Conservation (phyloP, 1,140 invertebrate species). For the Homarus americanus region DNA sequence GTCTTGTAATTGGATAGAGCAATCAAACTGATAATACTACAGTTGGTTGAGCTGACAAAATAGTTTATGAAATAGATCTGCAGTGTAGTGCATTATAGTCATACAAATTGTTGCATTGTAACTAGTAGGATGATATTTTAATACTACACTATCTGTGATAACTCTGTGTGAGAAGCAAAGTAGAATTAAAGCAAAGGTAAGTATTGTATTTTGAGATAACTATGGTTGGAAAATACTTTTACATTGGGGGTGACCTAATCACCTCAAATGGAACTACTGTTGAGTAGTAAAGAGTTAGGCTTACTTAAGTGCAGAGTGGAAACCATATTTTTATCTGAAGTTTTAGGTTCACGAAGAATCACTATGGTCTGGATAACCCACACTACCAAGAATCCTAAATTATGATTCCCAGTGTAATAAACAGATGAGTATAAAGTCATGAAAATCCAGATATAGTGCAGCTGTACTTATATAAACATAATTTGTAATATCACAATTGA, state of each 20-base stretch:
- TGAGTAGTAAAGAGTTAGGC: neutral
- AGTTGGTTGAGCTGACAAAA: neutral
- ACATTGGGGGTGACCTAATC: too few species aligned
- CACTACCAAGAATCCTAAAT: neutral
- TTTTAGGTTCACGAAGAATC: neutral
- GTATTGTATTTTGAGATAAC: neutral
- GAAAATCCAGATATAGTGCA: neutral
- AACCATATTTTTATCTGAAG: neutral
- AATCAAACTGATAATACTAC: neutral
- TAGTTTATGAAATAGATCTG: neutral
- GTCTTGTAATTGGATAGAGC: neutral
- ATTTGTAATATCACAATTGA: neutral
- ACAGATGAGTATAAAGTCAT: neutral
- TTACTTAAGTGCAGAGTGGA: neutral
- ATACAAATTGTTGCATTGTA: neutral
- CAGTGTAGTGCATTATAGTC: neutral
- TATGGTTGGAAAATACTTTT: neutral
- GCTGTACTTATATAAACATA: neutral
- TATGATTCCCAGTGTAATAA: neutral
- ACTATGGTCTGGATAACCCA: neutral
- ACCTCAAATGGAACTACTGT: too few species aligned
- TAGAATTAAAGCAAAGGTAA: neutral
- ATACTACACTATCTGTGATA: slow-evolving; percentile 1
- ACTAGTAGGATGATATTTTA: neutral
- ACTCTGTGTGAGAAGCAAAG: neutral